phyloP scores from a whole-genome alignment of 1,140 invertebrate genomes.

The Meloidogyne floridensis region DNA sequence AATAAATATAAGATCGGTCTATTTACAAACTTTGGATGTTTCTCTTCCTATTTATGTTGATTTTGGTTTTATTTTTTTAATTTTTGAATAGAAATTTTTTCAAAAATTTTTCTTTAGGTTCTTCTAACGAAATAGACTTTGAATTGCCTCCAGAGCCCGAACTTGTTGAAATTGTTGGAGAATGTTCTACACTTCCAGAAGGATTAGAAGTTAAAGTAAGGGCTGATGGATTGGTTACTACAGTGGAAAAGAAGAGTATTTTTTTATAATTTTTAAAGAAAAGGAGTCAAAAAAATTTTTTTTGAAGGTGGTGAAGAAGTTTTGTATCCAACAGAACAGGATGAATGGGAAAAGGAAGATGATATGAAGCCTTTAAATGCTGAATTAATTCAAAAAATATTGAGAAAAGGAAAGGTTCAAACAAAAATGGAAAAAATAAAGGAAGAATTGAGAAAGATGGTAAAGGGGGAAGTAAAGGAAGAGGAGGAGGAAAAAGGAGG shows the following conservation, averaged over 20 bases:
- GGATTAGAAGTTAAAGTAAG: constrained; percentile 47
- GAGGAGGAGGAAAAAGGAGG: not conserved
- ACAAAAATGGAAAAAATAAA: not conserved
- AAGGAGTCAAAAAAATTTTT: not conserved
- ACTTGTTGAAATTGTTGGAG: constrained; percentile 37
- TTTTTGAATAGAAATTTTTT: constrained; percentile 18
- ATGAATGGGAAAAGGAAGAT: constrained; percentile 19
- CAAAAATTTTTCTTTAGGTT: constrained; percentile 28
- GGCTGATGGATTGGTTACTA: constrained; percentile 40
- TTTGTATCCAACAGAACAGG: constrained; percentile 18
- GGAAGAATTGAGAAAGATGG: not conserved
- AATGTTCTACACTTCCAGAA: constrained; percentile 50
- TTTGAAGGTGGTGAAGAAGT: constrained; percentile 19
- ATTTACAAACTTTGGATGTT: constrained; percentile 22
- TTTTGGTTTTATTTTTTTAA: constrained; percentile 39
- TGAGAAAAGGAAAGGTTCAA: not conserved
- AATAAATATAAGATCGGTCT: constrained; percentile 37
- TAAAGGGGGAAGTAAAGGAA: not conserved
- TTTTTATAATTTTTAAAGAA: constrained; percentile 11
- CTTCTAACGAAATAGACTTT: constrained; percentile 39
- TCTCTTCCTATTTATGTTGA: constrained; percentile 50
- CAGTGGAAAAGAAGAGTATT: constrained; percentile 47
- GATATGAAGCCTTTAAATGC: constrained; percentile 18
- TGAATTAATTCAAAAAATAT: constrained; percentile 4
- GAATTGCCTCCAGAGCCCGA: constrained; percentile 24